Evolutionary conservation across 2,113 vertebrate genomes (phyloP), one percentile per base, ranked within the genome.

Genomic region (Apodemus speciosus): DNA sequence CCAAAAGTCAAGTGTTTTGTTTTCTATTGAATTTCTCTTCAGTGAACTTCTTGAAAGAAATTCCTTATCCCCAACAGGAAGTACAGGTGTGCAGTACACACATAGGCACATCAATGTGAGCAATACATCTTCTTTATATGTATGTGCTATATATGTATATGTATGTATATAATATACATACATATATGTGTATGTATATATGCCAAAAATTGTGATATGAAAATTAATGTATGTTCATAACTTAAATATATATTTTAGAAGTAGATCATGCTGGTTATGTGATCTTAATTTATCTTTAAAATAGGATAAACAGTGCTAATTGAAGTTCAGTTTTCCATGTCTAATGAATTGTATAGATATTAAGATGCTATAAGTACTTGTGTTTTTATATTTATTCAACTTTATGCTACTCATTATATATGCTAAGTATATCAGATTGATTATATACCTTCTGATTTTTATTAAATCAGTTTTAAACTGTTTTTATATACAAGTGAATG

Each of bases 21-120:
- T 88, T 95, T 79, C 25, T 81, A 77, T 43, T 92, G 68, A 93
- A 96, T 94, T 97, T 91, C 9, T 72, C 60, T 97, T 97, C 97
- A 96, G 30, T 93, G 14, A 95, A 77, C 27, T 20, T 93, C 69
- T 96, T 84, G 90, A 92, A 76, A 95, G 85, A 85, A 27, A 73
- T 90, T 81, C 11, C 25, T 76, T 14, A 30, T 56, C 1, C 25
- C 4, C 27, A 11, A 11, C 40, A 35, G 23, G 16, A 49, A 56
- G 1, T 43, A 11, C 9, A 35, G 3, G 6, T 21, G 3, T 30
- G 13, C 87, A 91, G 46, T 83, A 11, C 15, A 49, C 2, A n/a
- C 60, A 4, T 56, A 51, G 62, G 5, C 80, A 15, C 43, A 0
- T 71, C 43, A 75, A 38, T 30, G 16, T 64, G 23, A 76, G 2